Evolutionary conservation across 2,797 vertebrate species (phyloP), one percentile per base, ranked within the genome.

Genomic region (Tinamus major): DNA sequence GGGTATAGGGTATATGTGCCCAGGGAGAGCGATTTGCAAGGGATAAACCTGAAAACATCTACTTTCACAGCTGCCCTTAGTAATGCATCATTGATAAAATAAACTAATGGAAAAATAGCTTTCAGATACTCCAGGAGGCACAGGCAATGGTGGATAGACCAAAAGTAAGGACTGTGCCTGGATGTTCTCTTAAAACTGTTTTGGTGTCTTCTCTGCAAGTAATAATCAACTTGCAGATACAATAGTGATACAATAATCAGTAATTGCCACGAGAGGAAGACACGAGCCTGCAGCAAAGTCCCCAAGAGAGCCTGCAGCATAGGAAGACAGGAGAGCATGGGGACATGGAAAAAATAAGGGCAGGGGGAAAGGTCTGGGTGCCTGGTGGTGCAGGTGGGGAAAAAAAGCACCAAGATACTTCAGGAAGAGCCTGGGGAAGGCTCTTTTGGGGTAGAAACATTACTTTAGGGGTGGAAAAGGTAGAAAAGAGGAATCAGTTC

Each of bases 11-110:
- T 82, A 77, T 90, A 76, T 56, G 48, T 63, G 44, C 85, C 90
- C 51, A 81, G 76, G 87, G 90, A 86, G 14, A 84, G 39, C 41
- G 76, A 88, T 92, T 94, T 89, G 70, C 70, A 81, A 87, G 51
- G 67, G 41, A 91, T 67, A 93, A 48, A 69, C 56, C 63, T 67
- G 35, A 79, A 72, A 95, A 76, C 35, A 81, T 19, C 53, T 79
- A 23, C 56, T 86, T 86, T 89, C 42, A 68, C 48, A 61, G 70
- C 48, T 79, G 37, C 46, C 19, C 1, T 56, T 89, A 74, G 67
- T 26, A 27, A 35, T 35, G n/a, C 58, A 72, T 56, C 77, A 63
- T 2, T 69, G 41, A 72, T 26, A 71, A 42, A 5, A 13, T 8
- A 69, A 53, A 27, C 59, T 82, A 61, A 49, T 3, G 70, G 82